Evolutionary conservation across 2,888 invertebrate genomes (phyloP).

Genomic region (Pteria penguin): DNA sequence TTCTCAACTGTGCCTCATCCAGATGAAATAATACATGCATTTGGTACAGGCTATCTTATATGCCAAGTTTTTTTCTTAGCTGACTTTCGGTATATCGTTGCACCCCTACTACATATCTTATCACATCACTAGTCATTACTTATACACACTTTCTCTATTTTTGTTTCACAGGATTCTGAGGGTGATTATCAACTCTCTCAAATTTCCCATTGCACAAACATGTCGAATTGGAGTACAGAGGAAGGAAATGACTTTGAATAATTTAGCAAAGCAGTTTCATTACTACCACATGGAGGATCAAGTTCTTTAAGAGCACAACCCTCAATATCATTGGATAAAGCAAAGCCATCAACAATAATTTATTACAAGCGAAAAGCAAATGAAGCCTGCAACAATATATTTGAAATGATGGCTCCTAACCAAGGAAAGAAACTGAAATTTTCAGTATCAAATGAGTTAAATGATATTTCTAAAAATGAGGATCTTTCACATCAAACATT

Average conservation of each 20-base stretch:
- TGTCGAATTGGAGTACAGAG: constrained; percentile 4
- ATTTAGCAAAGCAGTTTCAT: not conserved
- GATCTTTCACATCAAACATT: not conserved
- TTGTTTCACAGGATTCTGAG: not conserved
- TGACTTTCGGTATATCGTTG: no score
- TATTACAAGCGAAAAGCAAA: constrained; percentile 20
- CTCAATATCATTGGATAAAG: not conserved
- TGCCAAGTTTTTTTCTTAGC: no score
- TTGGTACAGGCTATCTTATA: no score
- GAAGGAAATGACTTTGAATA: not conserved
- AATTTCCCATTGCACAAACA: not conserved
- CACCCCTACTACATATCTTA: no score
- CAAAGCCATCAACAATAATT: not conserved
- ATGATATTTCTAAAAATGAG: not conserved
- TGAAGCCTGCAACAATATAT: not conserved
- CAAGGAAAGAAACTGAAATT: not conserved
- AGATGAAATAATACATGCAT: no score
- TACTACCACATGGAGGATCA: not conserved
- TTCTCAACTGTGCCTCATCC: not conserved
- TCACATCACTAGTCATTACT: no score
- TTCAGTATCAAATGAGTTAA: not conserved
- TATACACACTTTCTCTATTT: not conserved
- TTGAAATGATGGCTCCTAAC: constrained; percentile 5
- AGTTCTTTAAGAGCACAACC: not conserved
- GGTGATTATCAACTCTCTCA: not conserved